These are phyloP conservation scores for Drosophila subquinaria DNA, from an alignment of 2,888 invertebrate genomes.

Conservation along the genomic window DNA sequence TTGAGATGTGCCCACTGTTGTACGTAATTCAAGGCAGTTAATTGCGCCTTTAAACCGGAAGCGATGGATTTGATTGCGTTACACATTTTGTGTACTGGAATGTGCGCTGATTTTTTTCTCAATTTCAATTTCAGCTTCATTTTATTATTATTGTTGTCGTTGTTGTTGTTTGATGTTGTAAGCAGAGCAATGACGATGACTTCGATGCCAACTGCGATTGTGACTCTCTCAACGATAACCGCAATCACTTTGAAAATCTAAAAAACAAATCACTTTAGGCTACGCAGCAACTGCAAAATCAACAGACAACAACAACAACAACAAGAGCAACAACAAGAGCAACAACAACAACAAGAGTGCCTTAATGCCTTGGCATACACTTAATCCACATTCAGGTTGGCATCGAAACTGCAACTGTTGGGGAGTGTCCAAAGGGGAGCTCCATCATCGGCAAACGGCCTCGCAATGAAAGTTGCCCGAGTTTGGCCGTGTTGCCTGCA, in stretches of 20 bases:
- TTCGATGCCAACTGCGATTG: conserved; percentile 45
- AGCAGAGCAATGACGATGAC: conserved; percentile 57
- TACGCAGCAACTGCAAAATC: conserved; percentile 50
- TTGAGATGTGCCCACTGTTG: conserved; percentile 46
- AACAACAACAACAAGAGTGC: conserved; percentile 39
- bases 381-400: conserved; percentile 73
- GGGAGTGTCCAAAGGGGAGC: conserved; percentile 1
- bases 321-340: conserved; percentile 17
- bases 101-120: conserved; percentile 77
- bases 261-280: conserved; percentile 81
- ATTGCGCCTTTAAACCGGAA: conserved; percentile 81
- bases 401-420: conserved; percentile 7
- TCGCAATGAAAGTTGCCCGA: conserved; percentile 72
- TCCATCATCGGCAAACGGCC: conserved; percentile 30
- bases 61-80: conserved; percentile 82
- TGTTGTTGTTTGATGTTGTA: conserved; percentile 39
- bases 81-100: conserved; percentile 77
- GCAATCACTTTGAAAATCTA: conserved; percentile 76
- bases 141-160: conserved; percentile 28
- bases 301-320: conserved; percentile 20
- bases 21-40: conserved; percentile 78
- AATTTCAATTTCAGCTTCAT: conserved; percentile 52
- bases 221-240: conserved; percentile 64
- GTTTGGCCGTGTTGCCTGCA: conserved; percentile 47
- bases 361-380: conserved; percentile 76